Base-by-base conservation (phyloP, 2,888 invertebrate species). In the Opisthograptis luteolata region DNA sequence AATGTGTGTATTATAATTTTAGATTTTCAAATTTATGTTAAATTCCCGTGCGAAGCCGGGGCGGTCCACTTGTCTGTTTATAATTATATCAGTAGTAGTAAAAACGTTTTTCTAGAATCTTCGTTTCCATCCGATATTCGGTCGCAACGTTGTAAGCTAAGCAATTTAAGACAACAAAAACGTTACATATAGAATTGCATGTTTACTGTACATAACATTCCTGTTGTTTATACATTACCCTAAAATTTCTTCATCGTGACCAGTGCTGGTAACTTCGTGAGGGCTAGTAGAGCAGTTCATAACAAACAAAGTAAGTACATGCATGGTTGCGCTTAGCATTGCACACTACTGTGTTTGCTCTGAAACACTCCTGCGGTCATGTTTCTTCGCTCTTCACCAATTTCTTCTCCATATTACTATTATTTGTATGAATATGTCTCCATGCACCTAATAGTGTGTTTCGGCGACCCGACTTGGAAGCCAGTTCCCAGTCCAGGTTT, bases 261-360 rank as follows among this genome's bases (percentile, higher is more conserved):
- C 5, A 13, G 10, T 20, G 13, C 28, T 20, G 28, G 19, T 1
- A 1, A 13, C 80, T 44, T 48, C 19, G 1, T 7, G 27, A 10
- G 4, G 75, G 55, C 53, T 49, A 61, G 66, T 72, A 81, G 81
- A 79, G 66, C 71, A 81, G 78, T 83, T 78, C 85, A 89, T 83
- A 89, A 88, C 90, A 91, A 90, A 91, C 88, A 90, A 87, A 90
- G 90, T 90, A 90, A 91, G 90, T 91, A 91, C 90, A 91, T 91
- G 90, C 90, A 87, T 88, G 79, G 66, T 64, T 52, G 55, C 62
- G 73, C 85, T 84, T 84, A 88, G 90, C 90, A 91, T 90, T 90
- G 90, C 87, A 90, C 89, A 83, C 83, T 89, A 90, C 90, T 88
- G 85, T 91, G 90, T 89, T 90, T 91, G 90, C 90, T 90, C 64